These are phyloP conservation scores for Phyto melanocephala DNA, from an alignment of 2,888 invertebrate species.

Conservation along the genomic window DNA sequence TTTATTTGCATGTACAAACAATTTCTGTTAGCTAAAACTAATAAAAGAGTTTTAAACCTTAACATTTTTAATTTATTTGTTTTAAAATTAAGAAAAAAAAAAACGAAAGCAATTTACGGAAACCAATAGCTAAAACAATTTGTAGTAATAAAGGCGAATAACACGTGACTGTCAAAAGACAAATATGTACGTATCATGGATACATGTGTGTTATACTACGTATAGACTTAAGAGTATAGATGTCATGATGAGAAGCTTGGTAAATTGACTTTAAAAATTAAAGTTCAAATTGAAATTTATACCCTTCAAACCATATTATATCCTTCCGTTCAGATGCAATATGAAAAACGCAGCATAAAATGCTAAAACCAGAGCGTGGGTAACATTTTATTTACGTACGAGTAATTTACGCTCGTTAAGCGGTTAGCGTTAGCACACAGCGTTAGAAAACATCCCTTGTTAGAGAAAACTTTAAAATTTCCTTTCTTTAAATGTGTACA, in stretches of 20 bases:
- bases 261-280: slow-evolving; percentile 40
- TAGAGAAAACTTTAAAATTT: slow-evolving; percentile 47
- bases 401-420: slow-evolving; percentile 57
- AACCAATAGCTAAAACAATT: slow-evolving; percentile 56
- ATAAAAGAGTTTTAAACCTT: too few species aligned
- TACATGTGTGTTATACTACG: too few species aligned
- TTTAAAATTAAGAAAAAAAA: too few species aligned
- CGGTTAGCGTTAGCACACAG: slow-evolving; percentile 20
- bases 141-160: slow-evolving; percentile 25
- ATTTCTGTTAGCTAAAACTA: too few species aligned
- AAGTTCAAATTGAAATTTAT: slow-evolving; percentile 50
- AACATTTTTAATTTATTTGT: too few species aligned
- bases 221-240: background rate
- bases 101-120: slow-evolving; percentile 25
- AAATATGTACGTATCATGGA: too few species aligned
- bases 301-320: slow-evolving; percentile 61
- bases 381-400: background rate
- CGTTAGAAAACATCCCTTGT: slow-evolving; percentile 51
- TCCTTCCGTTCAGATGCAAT: slow-evolving; percentile 49
- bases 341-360: background rate
- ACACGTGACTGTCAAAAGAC: slow-evolving; percentile 38
- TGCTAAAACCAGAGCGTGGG: background rate
- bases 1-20: too few species aligned
- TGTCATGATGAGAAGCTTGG: background rate
- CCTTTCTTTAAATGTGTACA: background rate